Percentiles rank a stretch among this genome's conserved stretches.
These are phyloP conservation scores for Irena cyanogastra DNA, from an alignment of 2,113 vertebrate species.

Conservation along the genomic window DNA sequence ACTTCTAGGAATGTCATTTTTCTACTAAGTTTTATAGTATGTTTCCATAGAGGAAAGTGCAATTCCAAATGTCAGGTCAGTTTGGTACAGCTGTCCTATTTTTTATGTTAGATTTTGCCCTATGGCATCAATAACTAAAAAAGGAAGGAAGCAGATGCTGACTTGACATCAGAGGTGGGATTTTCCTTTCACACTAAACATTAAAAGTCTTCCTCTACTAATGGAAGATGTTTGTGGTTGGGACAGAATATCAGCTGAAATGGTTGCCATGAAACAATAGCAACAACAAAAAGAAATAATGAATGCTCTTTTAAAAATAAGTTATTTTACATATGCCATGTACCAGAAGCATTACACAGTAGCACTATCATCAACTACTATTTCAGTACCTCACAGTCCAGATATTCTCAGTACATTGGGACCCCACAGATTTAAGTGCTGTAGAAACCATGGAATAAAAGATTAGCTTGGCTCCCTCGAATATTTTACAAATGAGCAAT, in stretches of 20 bases:
- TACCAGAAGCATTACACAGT: background rate
- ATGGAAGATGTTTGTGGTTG: background rate
- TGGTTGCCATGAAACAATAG: background rate
- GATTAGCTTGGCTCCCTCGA: background rate
- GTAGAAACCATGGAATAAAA: background rate
- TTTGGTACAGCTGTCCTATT: background rate
- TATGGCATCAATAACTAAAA: background rate
- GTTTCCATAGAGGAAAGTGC: slow-evolving; percentile 13
- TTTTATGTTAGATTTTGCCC: background rate
- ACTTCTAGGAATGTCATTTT: background rate
- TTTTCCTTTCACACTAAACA: background rate
- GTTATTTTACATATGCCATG: background rate
- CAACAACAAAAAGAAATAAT: background rate
- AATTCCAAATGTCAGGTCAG: background rate
- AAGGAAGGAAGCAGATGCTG: background rate
- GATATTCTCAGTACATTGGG: background rate
- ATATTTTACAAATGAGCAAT: background rate
- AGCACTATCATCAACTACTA: background rate
- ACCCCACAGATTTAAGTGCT: background rate
- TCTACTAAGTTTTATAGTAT: background rate
- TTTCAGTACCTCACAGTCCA: background rate
- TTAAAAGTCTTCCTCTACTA: background rate
- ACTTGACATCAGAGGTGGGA: background rate
- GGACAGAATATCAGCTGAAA: background rate
- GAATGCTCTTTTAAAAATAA: background rate